phyloP scores from a whole-genome alignment of 2,797 vertebrate species.

The Falco concolor region DNA sequence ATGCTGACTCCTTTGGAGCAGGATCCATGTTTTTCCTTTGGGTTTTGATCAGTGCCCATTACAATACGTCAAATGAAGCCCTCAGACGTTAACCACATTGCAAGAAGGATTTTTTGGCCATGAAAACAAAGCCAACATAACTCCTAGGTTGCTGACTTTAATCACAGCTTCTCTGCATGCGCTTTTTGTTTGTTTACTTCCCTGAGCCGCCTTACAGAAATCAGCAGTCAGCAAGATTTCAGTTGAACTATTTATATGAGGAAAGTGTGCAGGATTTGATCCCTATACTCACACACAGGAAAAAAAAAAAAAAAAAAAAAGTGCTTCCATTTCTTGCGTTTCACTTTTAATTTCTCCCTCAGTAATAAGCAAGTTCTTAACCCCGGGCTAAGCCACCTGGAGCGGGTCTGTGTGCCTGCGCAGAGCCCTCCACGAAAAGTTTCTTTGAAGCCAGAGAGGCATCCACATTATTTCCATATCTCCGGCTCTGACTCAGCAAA shows the following conservation, averaged over 20 bases:
- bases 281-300: background rate
- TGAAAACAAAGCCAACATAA: constrained; percentile 54
- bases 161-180: constrained; percentile 44
- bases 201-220: constrained; percentile 28
- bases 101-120: constrained; percentile 52
- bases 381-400: background rate
- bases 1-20: constrained; percentile 1
- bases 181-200: constrained; percentile 35
- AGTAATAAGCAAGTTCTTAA: background rate
- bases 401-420: background rate
- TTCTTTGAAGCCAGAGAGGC: background rate
- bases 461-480: background rate
- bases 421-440: background rate
- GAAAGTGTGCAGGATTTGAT: background rate
- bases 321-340: background rate
- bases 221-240: constrained; percentile 18
- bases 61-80: constrained; percentile 41
- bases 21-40: background rate
- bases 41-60: constrained; percentile 41
- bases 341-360: background rate
- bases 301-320: background rate
- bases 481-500: constrained; percentile 21
- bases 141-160: constrained; percentile 56
- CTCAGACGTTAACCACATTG: constrained; percentile 47
- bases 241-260: background rate